phyloP scores from a whole-genome alignment of 2,113 vertebrate species.

The Eonycteris spelaea region DNA sequence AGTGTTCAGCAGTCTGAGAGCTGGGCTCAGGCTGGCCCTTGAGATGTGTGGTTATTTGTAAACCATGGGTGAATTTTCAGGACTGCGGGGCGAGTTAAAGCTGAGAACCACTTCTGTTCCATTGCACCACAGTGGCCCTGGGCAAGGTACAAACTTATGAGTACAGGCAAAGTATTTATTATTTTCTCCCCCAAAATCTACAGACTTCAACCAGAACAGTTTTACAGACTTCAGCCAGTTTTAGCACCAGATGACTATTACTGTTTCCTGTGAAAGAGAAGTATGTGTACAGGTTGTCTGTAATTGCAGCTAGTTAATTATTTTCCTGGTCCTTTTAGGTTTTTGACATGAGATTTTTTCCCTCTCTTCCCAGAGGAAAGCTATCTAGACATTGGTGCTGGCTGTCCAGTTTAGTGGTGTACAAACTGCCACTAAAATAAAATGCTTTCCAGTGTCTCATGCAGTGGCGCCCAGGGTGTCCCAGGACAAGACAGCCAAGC shows the following conservation, averaged over 20 bases:
- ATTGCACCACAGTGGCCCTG: not conserved
- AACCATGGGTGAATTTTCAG: not conserved
- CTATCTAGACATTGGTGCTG: not conserved
- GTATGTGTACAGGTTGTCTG: not conserved
- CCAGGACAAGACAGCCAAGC: not conserved
- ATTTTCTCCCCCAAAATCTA: not conserved
- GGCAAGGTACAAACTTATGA: not conserved
- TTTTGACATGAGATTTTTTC: not conserved
- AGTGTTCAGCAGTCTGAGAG: rapidly evolving
- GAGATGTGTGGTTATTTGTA: not conserved
- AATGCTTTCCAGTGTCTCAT: not conserved
- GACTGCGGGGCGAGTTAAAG: not conserved
- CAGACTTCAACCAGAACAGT: not conserved
- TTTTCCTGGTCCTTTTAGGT: not conserved
- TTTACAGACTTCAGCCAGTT: not conserved
- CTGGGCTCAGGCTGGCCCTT: not conserved
- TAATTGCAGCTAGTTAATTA: not conserved
- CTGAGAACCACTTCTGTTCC: not conserved
- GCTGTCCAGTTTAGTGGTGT: not conserved
- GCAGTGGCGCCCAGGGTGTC: not conserved
- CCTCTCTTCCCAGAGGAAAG: not conserved
- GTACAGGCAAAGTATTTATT: not conserved
- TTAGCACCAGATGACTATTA: not conserved
- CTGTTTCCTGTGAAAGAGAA: not conserved
- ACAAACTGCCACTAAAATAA: not conserved